Evolutionary conservation across 2,797 vertebrate species (phyloP).

Genomic region (Semaprochilodus insignis): DNA sequence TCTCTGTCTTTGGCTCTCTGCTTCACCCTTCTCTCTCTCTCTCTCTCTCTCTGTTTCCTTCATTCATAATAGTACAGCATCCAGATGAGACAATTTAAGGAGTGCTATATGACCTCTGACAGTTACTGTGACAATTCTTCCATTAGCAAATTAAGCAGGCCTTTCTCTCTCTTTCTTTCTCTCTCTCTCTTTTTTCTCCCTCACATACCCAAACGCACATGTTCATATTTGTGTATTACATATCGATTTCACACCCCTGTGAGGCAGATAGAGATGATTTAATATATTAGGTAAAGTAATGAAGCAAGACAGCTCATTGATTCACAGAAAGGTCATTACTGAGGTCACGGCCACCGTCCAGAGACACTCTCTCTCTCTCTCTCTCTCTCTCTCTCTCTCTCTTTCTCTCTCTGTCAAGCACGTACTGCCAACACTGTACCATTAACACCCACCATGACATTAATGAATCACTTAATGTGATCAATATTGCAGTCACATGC

Average conservation of each 20-base stretch:
- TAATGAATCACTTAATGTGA: slow-evolving; percentile 50
- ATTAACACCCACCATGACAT: slow-evolving; percentile 32
- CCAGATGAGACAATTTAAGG: slow-evolving; percentile 7
- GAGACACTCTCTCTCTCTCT: slow-evolving; percentile 31
- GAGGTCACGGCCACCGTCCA: slow-evolving; percentile 63
- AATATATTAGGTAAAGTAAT: slow-evolving; percentile 75
- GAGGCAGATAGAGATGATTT: slow-evolving; percentile 65
- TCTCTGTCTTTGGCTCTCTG: too few species aligned
- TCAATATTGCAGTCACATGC: slow-evolving; percentile 24
- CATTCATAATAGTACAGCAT: neutral
- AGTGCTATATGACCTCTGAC: slow-evolving; percentile 21
- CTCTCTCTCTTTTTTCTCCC: neutral
- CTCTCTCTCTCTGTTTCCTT: neutral
- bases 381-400: slow-evolving; percentile 48
- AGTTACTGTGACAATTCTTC: slow-evolving; percentile 41
- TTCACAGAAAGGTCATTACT: slow-evolving; percentile 67
- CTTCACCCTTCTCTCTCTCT: too few species aligned
- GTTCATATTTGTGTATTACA: slow-evolving; percentile 71
- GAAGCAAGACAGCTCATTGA: slow-evolving; percentile 61
- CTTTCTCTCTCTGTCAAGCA: neutral
- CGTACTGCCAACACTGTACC: neutral
- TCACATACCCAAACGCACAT: slow-evolving; percentile 17
- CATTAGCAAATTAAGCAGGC: slow-evolving; percentile 54
- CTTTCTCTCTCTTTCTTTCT: neutral
- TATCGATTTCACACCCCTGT: slow-evolving; percentile 72